phyloP scores from a whole-genome alignment of 2,797 vertebrate genomes.

The Cyclura pinguis region DNA sequence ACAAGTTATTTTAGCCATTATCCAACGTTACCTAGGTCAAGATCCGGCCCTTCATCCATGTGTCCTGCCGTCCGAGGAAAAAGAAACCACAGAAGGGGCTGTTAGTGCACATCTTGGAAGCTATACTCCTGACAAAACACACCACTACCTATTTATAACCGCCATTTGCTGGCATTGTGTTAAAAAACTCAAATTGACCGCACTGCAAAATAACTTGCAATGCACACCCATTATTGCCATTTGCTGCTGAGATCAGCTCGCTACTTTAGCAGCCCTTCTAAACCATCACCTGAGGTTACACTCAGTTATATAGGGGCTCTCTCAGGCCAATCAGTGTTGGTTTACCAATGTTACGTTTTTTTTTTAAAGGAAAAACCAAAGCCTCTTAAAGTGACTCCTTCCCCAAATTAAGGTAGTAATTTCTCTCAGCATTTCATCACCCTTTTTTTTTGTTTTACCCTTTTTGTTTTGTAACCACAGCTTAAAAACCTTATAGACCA shows the following conservation, averaged over 20 bases:
- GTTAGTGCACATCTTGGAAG: conserved; percentile 78
- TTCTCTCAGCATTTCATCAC: conserved; percentile 73
- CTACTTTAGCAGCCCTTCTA: conserved; percentile 75
- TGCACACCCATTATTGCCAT: conserved; percentile 71
- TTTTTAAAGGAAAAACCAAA: conserved; percentile 66
- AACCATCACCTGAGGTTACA: conserved; percentile 75
- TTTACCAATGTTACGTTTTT: conserved; percentile 72
- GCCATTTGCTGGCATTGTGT: conserved; percentile 70
- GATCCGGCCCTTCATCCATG: conserved; percentile 90
- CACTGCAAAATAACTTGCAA: conserved; percentile 75
- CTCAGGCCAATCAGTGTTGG: conserved; percentile 78
- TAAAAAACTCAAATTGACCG: conserved; percentile 75
- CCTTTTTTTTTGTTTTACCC: conserved; percentile 75
- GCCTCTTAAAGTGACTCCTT: conserved; percentile 74
- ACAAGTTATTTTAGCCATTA: too few relatives aligned
- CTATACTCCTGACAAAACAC: conserved; percentile 80
- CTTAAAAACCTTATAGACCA: conserved; percentile 76
- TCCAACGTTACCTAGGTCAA: conserved; percentile 89
- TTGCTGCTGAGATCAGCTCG: conserved; percentile 62
- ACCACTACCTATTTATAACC: conserved; percentile 79
- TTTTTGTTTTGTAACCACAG: conserved; percentile 78
- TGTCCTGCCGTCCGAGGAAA: conserved; percentile 86
- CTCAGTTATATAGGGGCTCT: conserved; percentile 65
- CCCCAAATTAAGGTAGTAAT: conserved; percentile 83
- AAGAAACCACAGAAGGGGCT: conserved; percentile 74